Evolutionary conservation across 2,797 vertebrate species (phyloP).

Genomic region (Squalus acanthias): DNA sequence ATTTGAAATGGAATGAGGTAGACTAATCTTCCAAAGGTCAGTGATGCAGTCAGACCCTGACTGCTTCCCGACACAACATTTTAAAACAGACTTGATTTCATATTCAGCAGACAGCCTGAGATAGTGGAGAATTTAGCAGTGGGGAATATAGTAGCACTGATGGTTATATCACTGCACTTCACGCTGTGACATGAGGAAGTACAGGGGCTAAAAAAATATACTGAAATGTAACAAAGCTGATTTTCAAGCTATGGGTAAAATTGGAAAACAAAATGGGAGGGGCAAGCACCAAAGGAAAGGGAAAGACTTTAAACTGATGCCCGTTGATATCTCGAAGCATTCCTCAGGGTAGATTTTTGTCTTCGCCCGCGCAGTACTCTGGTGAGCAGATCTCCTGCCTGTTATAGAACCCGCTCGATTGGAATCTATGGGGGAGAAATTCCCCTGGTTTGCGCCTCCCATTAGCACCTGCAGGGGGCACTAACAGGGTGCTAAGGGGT

Average conservation of each 20-base stretch:
- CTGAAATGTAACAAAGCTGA: background rate
- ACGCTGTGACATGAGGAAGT: background rate
- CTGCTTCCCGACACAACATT: background rate
- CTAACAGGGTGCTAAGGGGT: too few relatives aligned
- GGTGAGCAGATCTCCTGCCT: background rate
- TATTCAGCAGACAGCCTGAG: background rate
- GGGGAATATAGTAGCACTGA: background rate
- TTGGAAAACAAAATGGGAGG: background rate
- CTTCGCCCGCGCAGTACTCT: background rate
- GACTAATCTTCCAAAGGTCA: conserved; percentile 7
- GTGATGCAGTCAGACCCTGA: too few relatives aligned
- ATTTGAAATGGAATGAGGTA: conserved; percentile 16
- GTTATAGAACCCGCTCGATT: background rate
- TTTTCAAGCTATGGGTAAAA: background rate
- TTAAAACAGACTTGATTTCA: background rate
- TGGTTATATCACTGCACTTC: background rate
- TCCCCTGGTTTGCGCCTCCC: too few relatives aligned
- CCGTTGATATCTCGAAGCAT: background rate
- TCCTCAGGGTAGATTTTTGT: background rate
- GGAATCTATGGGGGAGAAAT: background rate
- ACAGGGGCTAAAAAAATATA: background rate
- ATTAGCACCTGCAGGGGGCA: too few relatives aligned
- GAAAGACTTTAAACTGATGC: background rate
- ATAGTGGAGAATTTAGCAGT: background rate
- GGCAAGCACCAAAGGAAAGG: background rate